These are phyloP conservation scores for Callorhinus ursinus DNA, from an alignment of 2,113 vertebrate species.

Conservation along the genomic window DNA sequence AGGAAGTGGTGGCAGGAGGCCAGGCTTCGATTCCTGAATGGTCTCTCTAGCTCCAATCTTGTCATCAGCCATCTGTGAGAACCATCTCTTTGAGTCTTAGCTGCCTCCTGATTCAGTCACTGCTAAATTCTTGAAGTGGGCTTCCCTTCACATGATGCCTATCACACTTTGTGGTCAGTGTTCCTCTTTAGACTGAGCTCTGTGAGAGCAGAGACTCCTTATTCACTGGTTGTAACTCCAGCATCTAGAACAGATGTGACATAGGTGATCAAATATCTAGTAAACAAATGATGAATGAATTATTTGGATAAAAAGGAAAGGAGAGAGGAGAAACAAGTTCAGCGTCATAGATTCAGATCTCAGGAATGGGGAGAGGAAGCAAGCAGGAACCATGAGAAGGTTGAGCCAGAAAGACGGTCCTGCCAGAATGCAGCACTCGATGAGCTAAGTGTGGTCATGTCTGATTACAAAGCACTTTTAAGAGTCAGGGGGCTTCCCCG, in stretches of 20 bases:
- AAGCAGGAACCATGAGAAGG: not conserved
- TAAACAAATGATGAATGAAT: not conserved
- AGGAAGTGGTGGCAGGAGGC: not conserved
- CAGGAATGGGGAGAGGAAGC: not conserved
- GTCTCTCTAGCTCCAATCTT: not conserved
- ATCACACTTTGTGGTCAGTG: not conserved
- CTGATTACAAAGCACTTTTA: not conserved
- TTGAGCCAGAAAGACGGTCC: not conserved
- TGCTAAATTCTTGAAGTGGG: not conserved
- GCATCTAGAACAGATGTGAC: not conserved
- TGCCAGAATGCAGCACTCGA: not conserved
- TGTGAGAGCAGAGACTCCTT: not conserved
- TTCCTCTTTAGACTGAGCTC: not conserved
- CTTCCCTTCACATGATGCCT: not conserved
- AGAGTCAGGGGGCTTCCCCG: not conserved
- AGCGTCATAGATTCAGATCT: not conserved
- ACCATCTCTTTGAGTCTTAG: not conserved
- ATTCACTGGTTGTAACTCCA: not conserved
- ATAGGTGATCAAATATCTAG: not conserved
- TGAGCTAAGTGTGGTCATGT: not conserved
- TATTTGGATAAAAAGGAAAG: slow-evolving; percentile 17
- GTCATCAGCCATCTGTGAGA: not conserved
- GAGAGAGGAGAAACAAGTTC: not conserved
- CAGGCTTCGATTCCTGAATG: not conserved
- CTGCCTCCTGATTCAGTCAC: not conserved